Conservation (phyloP, 64 coral and sea anemone genomes). For the Porites lutea region DNA sequence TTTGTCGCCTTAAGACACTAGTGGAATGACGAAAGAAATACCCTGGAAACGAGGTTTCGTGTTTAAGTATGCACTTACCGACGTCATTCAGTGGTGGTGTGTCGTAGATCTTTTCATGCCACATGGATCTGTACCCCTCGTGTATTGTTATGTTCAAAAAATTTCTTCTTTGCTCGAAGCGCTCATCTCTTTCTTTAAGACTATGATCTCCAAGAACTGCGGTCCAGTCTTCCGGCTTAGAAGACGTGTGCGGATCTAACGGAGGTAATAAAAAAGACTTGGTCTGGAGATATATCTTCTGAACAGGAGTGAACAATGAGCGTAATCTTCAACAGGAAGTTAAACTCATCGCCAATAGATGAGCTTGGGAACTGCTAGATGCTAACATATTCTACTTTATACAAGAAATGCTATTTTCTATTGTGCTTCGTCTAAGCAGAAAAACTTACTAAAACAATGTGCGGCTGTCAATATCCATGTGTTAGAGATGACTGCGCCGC, state of each 20-base stretch:
- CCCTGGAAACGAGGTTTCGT: neutral
- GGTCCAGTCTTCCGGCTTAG: slow-evolving; percentile 54
- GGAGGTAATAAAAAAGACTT: neutral
- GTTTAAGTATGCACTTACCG: neutral
- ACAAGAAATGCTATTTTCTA: no score
- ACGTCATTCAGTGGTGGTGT: slow-evolving; percentile 58
- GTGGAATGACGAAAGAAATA: no score
- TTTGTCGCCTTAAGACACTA: no score
- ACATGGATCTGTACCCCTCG: slow-evolving; percentile 69
- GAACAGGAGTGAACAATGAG: neutral
- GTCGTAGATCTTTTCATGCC: slow-evolving; percentile 60
- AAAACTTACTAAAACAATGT: slow-evolving; percentile 75
- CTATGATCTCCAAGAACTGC: slow-evolving; percentile 52
- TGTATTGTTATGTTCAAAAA: slow-evolving; percentile 58
- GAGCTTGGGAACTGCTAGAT: no score
- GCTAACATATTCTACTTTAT: no score
- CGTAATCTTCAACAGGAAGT: neutral
- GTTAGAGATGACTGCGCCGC: slow-evolving; percentile 46
- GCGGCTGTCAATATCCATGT: slow-evolving; percentile 51
- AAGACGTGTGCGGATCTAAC: slow-evolving; percentile 54
- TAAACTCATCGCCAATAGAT: neutral
- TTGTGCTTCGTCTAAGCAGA: no score
- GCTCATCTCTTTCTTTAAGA: neutral
- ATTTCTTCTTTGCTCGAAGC: slow-evolving; percentile 13
- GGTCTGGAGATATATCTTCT: neutral